phyloP scores from a whole-genome alignment of 1,140 invertebrate species.

The Orius insidiosus region DNA sequence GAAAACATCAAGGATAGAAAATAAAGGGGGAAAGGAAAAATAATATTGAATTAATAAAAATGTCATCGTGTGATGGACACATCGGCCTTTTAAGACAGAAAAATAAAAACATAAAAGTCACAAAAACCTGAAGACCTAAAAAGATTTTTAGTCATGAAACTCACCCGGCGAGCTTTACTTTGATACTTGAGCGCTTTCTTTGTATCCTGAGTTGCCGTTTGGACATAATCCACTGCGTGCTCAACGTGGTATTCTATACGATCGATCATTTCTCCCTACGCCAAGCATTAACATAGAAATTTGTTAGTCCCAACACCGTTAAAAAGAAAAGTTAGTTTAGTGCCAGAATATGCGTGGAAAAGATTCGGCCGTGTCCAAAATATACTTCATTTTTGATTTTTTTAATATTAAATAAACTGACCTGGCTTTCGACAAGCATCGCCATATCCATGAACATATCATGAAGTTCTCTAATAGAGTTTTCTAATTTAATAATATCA shows the following conservation, averaged over 20 bases:
- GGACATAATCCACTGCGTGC: constrained; percentile 98
- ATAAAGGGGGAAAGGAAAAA: constrained; percentile 7
- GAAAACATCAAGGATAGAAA: constrained; percentile 4
- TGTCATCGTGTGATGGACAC: constrained; percentile 6
- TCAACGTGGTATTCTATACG: constrained; percentile 99
- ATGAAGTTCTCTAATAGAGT: constrained; percentile 93
- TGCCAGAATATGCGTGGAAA: not conserved
- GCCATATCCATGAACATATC: constrained; percentile 99
- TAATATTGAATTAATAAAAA: constrained; percentile 13
- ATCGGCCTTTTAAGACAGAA: constrained; percentile 8
- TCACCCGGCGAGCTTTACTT: constrained; percentile 97
- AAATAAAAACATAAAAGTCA: constrained; percentile 6
- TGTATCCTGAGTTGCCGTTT: constrained; percentile 98
- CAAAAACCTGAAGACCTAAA: not conserved
- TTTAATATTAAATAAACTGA: constrained; percentile 22
- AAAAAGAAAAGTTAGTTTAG: not conserved
- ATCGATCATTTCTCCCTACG: constrained; percentile 99
- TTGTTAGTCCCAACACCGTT: constrained; percentile 1
- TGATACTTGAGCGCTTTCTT: constrained; percentile 99
- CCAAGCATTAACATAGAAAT: constrained; percentile 1
- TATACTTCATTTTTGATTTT: not conserved
- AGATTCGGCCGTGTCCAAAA: not conserved
- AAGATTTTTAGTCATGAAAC: constrained; percentile 28
- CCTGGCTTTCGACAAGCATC: constrained; percentile 91
- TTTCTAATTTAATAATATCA: constrained; percentile 97